These are phyloP conservation scores for Plumapathes pennacea DNA, from an alignment of 92 coral and sea anemone genomes.

Conservation along the genomic window DNA sequence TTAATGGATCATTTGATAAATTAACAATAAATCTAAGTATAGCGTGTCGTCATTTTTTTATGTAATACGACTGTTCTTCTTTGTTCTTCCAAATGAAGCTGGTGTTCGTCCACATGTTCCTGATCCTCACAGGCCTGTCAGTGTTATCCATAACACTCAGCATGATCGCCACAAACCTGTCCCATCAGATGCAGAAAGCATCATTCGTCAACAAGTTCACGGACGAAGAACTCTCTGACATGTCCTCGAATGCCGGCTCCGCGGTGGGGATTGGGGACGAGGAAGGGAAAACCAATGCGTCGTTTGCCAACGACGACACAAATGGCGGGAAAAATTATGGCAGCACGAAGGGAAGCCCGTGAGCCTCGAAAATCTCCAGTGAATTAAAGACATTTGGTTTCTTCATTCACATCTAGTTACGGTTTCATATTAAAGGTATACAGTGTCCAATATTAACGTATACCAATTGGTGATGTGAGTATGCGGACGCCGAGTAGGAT, in stretches of 20 bases:
- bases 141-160: constrained; percentile 78
- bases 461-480: too few species aligned
- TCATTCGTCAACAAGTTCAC: constrained; percentile 61
- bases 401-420: too few species aligned
- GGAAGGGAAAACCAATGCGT: constrained; percentile 16
- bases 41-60: too few species aligned
- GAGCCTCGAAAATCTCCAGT: not conserved
- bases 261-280: constrained; percentile 55
- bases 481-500: too few species aligned
- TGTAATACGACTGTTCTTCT: not conserved
- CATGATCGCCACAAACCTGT: constrained; percentile 76
- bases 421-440: too few species aligned
- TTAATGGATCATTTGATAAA: too few species aligned
- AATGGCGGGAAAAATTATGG: constrained; percentile 82
- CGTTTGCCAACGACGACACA: constrained; percentile 41
- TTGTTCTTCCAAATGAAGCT: constrained; percentile 34
- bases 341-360: constrained; percentile 53
- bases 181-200: constrained; percentile 78
- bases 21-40: too few species aligned
- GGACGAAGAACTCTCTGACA: constrained; percentile 66
- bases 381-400: not conserved
- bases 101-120: constrained; percentile 69
- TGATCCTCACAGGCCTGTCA: constrained; percentile 67
- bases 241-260: constrained; percentile 52
- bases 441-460: too few species aligned